These are phyloP conservation scores for Proisotoma minuta DNA, from an alignment of 2,888 invertebrate species.

Conservation along the genomic window DNA sequence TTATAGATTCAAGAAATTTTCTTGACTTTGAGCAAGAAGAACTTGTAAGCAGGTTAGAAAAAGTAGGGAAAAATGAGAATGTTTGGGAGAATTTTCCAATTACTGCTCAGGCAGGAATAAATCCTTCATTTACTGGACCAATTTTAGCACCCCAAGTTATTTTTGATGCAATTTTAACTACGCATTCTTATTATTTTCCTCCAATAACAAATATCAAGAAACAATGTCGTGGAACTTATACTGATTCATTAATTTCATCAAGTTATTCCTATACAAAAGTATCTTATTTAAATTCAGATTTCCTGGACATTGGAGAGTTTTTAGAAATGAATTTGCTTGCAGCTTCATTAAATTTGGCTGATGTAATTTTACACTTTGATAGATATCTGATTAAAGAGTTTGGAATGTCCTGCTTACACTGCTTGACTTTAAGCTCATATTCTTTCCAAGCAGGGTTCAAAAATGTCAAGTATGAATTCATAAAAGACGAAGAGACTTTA, in stretches of 20 bases:
- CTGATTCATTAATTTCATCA: too few relatives aligned
- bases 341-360: not conserved
- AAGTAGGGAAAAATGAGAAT: not conserved
- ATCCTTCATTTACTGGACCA: not conserved
- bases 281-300: not conserved
- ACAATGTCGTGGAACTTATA: too few relatives aligned
- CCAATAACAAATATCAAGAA: too few relatives aligned
- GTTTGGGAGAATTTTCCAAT: not conserved
- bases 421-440: not conserved
- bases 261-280: not conserved
- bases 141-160: not conserved
- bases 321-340: not conserved
- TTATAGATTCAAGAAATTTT: not conserved
- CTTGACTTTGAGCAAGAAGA: not conserved
- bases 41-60: not conserved
- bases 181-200: too few relatives aligned
- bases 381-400: not conserved
- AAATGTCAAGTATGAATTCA: not conserved
- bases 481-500: not conserved
- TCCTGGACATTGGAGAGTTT: not conserved
- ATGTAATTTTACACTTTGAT: not conserved
- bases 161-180: not conserved
- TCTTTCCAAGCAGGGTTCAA: not conserved
- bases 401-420: not conserved
- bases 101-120: not conserved